A percentile compares a stretch with the other conserved stretches of the same genome.
Evolutionary conservation across 2,113 vertebrate species (phyloP).

Genomic region (Callospermophilus lateralis): DNA sequence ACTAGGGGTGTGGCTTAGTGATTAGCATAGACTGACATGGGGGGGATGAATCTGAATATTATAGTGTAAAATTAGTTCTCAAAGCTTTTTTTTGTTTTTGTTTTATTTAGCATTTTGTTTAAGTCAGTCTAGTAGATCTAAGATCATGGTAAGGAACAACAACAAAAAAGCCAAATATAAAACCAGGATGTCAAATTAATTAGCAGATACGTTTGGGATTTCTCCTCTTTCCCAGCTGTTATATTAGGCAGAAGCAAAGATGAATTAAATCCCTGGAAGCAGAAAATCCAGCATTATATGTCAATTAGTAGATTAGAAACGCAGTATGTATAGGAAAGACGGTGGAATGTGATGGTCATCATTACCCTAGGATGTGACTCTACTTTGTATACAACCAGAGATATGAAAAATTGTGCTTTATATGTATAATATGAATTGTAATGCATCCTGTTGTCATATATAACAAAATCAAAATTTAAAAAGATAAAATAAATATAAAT

Average conservation of each 20-base stretch:
- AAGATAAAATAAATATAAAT: no score
- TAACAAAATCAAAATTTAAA: no score
- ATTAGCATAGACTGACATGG: not conserved
- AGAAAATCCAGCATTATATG: not conserved
- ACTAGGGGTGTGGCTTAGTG: no score
- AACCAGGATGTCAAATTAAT: not conserved
- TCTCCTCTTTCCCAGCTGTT: not conserved
- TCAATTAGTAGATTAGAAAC: not conserved
- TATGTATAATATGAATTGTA: no score
- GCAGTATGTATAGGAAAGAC: no score
- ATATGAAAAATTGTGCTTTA: no score
- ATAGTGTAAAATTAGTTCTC: slow-evolving; percentile 37
- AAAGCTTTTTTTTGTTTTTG: slow-evolving; percentile 13
- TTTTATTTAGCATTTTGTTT: slow-evolving; percentile 34
- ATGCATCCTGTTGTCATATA: no score
- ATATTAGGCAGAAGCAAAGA: slow-evolving; percentile 21
- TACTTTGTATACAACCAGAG: no score
- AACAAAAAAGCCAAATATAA: not conserved
- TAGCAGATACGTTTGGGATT: not conserved
- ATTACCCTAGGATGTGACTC: no score
- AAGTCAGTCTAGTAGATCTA: not conserved
- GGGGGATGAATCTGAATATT: slow-evolving; percentile 14
- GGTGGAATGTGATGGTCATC: no score
- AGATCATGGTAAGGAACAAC: not conserved
- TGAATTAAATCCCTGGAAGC: slow-evolving; percentile 17